Percentiles rank a stretch among this genome's conserved stretches.
Evolutionary conservation across 2,113 vertebrate species (phyloP).

Genomic region (Pardalotus punctatus): DNA sequence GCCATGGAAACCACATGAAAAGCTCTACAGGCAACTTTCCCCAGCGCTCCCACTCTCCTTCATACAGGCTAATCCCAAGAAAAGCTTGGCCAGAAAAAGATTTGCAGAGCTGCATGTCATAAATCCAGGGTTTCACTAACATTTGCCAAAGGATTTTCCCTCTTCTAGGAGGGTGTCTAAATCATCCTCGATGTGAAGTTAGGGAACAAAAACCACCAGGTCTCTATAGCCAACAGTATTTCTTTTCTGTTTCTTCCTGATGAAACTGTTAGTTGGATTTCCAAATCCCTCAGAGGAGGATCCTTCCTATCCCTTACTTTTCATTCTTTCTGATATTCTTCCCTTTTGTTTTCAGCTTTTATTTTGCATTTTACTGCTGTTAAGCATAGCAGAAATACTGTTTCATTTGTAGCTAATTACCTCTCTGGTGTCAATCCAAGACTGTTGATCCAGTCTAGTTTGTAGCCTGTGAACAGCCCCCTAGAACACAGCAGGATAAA

Average conservation of each 20-base stretch:
- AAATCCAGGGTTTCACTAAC: constrained; percentile 55
- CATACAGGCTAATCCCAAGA: not conserved
- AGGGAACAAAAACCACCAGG: not conserved
- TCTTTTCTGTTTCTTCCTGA: not conserved
- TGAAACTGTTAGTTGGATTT: not conserved
- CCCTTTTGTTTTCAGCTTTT: not conserved
- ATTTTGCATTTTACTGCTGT: not conserved
- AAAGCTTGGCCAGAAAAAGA: constrained; percentile 51
- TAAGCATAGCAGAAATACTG: not conserved
- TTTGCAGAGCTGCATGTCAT: constrained; percentile 10
- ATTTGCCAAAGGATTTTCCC: constrained; percentile 30
- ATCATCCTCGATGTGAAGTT: not conserved
- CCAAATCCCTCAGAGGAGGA: not conserved
- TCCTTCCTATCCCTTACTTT: not conserved
- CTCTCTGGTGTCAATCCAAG: not conserved
- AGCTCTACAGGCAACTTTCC: not conserved
- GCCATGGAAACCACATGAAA: constrained; percentile 58
- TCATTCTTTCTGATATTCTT: not conserved
- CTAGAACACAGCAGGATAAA: not conserved
- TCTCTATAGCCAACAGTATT: not conserved
- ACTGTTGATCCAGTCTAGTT: not conserved
- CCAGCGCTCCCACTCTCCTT: not conserved
- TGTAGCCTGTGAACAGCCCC: not conserved
- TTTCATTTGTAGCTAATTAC: not conserved
- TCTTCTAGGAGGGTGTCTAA: constrained; percentile 14